phyloP scores from a whole-genome alignment of 2,888 invertebrate species.

The Mylabris sibirica region DNA sequence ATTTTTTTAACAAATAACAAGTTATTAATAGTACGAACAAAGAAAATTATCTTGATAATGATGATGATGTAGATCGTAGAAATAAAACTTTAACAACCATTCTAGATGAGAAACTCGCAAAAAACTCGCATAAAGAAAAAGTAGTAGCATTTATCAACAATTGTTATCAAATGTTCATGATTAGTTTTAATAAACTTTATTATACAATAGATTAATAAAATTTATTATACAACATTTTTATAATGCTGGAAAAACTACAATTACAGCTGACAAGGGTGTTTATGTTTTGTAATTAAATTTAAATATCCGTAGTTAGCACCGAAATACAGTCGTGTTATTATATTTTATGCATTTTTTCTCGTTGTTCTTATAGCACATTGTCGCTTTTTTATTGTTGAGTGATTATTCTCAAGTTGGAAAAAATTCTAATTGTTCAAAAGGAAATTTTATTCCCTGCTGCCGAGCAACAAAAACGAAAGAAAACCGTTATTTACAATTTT shows the following conservation, averaged over 20 bases:
- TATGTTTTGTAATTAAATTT: constrained; percentile 10
- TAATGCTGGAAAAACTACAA: background rate
- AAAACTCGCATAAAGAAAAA: background rate
- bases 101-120: background rate
- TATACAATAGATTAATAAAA: background rate
- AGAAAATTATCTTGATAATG: background rate
- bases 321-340: constrained; percentile 1
- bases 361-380: background rate
- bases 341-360: background rate
- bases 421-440: background rate
- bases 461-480: background rate
- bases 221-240: background rate
- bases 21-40: background rate
- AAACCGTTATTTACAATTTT: background rate
- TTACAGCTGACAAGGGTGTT: background rate
- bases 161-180: background rate
- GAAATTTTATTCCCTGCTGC: background rate
- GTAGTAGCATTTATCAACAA: background rate
- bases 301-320: constrained; percentile 7
- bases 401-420: background rate
- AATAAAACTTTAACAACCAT: background rate
- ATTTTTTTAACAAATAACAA: background rate
- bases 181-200: constrained; percentile 3
- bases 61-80: background rate
- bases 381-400: background rate